Conservation (phyloP, 2,888 invertebrate species). For the Nesidiocoris tenuis region DNA sequence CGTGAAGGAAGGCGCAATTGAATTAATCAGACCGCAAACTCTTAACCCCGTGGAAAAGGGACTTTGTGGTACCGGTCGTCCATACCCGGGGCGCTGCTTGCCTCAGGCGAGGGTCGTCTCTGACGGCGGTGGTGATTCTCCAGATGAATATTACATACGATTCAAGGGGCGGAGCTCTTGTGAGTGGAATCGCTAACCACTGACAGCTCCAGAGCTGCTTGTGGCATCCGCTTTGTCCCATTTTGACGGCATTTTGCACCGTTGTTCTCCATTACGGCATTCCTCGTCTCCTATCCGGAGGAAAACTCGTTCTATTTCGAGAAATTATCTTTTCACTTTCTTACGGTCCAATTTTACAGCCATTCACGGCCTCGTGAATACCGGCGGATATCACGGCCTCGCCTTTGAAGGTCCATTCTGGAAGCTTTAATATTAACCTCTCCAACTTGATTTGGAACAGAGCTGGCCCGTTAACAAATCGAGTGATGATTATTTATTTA, state of each 20-base stretch:
- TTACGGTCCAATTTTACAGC: background rate
- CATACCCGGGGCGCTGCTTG: background rate
- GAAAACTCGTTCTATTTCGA: background rate
- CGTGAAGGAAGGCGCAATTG: constrained; percentile 38
- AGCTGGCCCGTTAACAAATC: too few species aligned
- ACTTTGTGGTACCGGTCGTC: background rate
- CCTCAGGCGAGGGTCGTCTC: constrained; percentile 35
- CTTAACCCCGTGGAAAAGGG: background rate
- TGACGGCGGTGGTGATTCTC: constrained; percentile 34
- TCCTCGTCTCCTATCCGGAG: background rate
- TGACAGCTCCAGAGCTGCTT: constrained; percentile 24
- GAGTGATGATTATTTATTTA: too few species aligned
- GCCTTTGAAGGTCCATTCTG: too few species aligned
- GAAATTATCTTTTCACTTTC: constrained; percentile 1
- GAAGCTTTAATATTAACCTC: too few species aligned
- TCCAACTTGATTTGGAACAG: too few species aligned
- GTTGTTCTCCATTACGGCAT: background rate
- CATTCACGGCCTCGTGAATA: background rate
- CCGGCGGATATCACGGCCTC: background rate
- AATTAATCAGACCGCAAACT: constrained; percentile 43
- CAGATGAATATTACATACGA: constrained; percentile 42
- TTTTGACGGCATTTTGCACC: constrained; percentile 18
- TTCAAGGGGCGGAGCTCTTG: constrained; percentile 19
- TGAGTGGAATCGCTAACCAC: constrained; percentile 36
- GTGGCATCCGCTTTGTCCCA: constrained; percentile 16